A percentile compares a stretch with the other conserved stretches of the same genome.
Evolutionary conservation across 2,113 vertebrate genomes (phyloP).

Genomic region (Prionailurus bengalensis): DNA sequence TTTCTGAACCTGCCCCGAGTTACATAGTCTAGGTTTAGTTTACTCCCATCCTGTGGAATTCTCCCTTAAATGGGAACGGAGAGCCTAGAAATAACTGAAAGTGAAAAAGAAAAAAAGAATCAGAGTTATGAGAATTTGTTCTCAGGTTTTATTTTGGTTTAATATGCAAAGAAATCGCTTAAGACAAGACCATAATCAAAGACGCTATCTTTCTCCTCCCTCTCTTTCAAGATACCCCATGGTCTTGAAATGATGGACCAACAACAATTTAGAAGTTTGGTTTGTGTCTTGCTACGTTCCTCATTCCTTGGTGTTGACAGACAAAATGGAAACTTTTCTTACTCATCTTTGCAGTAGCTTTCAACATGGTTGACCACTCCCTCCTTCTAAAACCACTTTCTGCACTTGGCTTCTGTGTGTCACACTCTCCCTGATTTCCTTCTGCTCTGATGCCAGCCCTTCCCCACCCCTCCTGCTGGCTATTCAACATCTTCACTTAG

Average conservation of each 20-base stretch:
- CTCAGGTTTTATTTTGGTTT: slow-evolving; percentile 13
- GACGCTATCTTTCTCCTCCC: not conserved
- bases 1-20: not conserved
- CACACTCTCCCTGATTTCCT: not conserved
- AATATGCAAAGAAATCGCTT: slow-evolving; percentile 13
- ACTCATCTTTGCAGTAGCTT: not conserved
- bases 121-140: not conserved
- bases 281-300: not conserved
- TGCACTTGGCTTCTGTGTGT: not conserved
- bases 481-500: not conserved
- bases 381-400: not conserved
- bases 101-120: not conserved
- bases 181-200: not conserved
- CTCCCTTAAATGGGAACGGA: slow-evolving; percentile 37
- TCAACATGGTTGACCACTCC: not conserved
- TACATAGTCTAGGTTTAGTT: not conserved
- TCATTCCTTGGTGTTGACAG: rapidly evolving
- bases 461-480: not conserved
- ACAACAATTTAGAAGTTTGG: not conserved
- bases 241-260: not conserved
- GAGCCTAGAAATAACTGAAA: not conserved
- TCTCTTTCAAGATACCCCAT: not conserved
- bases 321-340: not conserved
- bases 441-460: not conserved
- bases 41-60: not conserved